Percentiles rank a stretch among this genome's conserved stretches.
Evolutionary conservation across 37 sponge, comb jelly and placozoan genomes (phyloP).

Genomic region (Ianthella basta): DNA sequence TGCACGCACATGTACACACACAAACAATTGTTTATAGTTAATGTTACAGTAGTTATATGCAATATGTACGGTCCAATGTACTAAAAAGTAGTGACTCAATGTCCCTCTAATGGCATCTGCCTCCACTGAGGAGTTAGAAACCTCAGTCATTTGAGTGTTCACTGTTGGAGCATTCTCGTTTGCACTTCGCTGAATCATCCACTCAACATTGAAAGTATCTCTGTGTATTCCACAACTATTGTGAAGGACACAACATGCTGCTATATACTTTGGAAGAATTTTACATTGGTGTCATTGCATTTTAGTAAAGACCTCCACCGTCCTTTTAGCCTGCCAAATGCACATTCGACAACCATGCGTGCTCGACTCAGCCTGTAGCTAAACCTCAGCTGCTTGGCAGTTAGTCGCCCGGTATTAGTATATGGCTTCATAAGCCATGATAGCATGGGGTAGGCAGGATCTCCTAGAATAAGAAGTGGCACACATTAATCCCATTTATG

Average conservation of each 20-base stretch:
- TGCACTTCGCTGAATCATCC: too few species aligned
- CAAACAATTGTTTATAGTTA: too few species aligned
- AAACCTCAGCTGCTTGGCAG: slow-evolving; percentile 20
- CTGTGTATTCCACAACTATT: slow-evolving; percentile 27
- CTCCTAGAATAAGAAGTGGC: slow-evolving; percentile 47
- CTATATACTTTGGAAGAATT: neutral
- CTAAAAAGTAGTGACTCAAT: too few species aligned
- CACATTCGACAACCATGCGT: slow-evolving; percentile 23
- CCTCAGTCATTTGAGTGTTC: too few species aligned
- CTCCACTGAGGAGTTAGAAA: too few species aligned
- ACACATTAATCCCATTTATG: neutral
- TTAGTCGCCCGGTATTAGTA: slow-evolving; percentile 8
- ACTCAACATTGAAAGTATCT: slow-evolving; percentile 15
- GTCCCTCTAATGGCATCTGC: too few species aligned
- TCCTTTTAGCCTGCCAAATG: slow-evolving; percentile 25
- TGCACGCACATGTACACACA: neutral
- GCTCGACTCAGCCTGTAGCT: slow-evolving; percentile 25
- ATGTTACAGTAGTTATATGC: too few species aligned
- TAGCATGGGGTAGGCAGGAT: slow-evolving; percentile 51
- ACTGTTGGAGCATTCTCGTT: too few species aligned
- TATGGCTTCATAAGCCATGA: slow-evolving; percentile 26
- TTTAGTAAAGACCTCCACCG: slow-evolving; percentile 30
- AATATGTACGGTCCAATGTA: too few species aligned
- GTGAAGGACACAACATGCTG: slow-evolving; percentile 31
- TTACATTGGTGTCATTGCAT: slow-evolving; percentile 15